Conservation (phyloP, 2,888 invertebrate genomes). For the Morpho achilles region DNA sequence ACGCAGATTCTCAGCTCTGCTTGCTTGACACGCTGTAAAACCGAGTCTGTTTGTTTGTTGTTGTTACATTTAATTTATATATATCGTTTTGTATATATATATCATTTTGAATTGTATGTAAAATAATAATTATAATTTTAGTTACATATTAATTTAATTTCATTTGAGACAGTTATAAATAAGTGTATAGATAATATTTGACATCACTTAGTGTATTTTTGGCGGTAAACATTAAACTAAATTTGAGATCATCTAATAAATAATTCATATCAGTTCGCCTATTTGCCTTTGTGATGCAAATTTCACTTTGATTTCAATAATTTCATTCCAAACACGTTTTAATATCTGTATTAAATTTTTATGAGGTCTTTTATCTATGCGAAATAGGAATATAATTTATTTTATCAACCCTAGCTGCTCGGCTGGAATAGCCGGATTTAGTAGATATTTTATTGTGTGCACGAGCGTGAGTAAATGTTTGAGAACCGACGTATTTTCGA, state of each 20-base stretch:
- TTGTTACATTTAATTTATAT: no score
- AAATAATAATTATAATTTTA: neutral
- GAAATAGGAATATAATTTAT: slow-evolving; percentile 19
- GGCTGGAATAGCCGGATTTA: slow-evolving; percentile 32
- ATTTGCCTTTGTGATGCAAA: slow-evolving; percentile 47
- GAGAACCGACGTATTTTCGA: slow-evolving; percentile 30
- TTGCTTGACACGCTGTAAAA: slow-evolving; percentile 61
- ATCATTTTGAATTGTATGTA: neutral
- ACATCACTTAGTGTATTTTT: neutral
- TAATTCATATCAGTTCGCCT: slow-evolving; percentile 24
- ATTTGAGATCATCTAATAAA: slow-evolving; percentile 26
- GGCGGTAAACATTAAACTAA: slow-evolving; percentile 15
- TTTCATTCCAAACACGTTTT: slow-evolving; percentile 52
- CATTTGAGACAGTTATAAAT: no score
- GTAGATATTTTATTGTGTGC: slow-evolving; percentile 35
- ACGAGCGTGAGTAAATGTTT: slow-evolving; percentile 41
- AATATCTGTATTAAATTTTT: slow-evolving; percentile 36
- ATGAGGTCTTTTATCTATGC: slow-evolving; percentile 28
- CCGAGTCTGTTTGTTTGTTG: slow-evolving; percentile 16
- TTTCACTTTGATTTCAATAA: slow-evolving; percentile 54
- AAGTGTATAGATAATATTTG: no score
- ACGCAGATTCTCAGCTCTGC: slow-evolving; percentile 60
- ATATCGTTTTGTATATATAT: no score
- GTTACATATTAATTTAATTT: no score
- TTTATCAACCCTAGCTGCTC: slow-evolving; percentile 24